Conservation (phyloP, 2,113 vertebrate species). For the Chionodraco myersi region DNA sequence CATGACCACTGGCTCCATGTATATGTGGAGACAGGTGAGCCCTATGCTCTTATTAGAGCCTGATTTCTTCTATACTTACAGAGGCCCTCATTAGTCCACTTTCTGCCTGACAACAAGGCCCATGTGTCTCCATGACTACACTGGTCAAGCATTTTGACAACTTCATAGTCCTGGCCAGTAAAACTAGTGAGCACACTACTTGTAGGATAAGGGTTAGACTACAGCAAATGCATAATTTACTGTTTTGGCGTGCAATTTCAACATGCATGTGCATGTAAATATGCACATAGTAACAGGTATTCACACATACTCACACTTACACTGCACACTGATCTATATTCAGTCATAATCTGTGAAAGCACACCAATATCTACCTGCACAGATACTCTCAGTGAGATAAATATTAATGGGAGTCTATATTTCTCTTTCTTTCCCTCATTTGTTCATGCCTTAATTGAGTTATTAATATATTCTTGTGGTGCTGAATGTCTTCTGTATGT, state of each 20-base stretch:
- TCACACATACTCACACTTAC: slow-evolving; percentile 30
- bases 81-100: slow-evolving; percentile 46
- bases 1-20: slow-evolving; percentile 44
- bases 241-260: slow-evolving; percentile 62
- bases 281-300: slow-evolving; percentile 43
- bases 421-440: slow-evolving; percentile 41
- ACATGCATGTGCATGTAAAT: slow-evolving; percentile 73
- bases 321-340: slow-evolving; percentile 62
- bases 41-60: slow-evolving; percentile 48
- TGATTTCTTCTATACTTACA: slow-evolving; percentile 30
- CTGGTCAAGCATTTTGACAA: slow-evolving; percentile 45
- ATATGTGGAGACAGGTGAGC: slow-evolving; percentile 54
- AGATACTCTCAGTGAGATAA: slow-evolving; percentile 74
- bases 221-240: slow-evolving; percentile 32
- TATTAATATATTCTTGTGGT: slow-evolving; percentile 66
- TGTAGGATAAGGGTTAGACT: slow-evolving; percentile 36
- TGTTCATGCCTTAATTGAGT: slow-evolving; percentile 78
- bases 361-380: slow-evolving; percentile 79
- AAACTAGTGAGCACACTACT: slow-evolving; percentile 34
- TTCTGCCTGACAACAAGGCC: slow-evolving; percentile 50
- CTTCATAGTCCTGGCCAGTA: slow-evolving; percentile 35
- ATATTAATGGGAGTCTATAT: slow-evolving; percentile 38
- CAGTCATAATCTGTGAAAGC: slow-evolving; percentile 75
- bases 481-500: slow-evolving; percentile 79
- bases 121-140: slow-evolving; percentile 57